Evolutionary conservation across 2,888 invertebrate species (phyloP).

Genomic region (Deilephila porcellus): DNA sequence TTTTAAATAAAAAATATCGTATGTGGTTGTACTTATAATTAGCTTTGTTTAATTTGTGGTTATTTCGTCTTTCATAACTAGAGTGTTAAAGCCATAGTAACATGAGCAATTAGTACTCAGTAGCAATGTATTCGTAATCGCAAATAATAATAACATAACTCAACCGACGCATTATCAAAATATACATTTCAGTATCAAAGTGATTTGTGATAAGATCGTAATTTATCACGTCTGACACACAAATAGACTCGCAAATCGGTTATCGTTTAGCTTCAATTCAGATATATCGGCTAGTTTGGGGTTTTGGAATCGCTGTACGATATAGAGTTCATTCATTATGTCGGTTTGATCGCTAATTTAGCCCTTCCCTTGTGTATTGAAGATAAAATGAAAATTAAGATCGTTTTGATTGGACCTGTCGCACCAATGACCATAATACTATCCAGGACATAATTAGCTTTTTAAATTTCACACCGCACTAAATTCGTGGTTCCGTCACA

Average conservation of each 20-base stretch:
- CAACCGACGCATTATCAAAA: slow-evolving; percentile 13
- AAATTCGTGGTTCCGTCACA: no score
- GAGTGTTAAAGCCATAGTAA: no score
- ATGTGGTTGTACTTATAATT: no score
- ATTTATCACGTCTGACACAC: slow-evolving; percentile 16
- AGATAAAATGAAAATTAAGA: no score
- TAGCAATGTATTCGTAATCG: no score
- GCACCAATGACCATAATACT: no score
- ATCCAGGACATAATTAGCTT: no score
- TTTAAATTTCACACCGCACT: no score
- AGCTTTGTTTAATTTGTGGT: no score
- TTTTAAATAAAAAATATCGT: neutral
- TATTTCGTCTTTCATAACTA: no score
- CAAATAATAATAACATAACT: slow-evolving; percentile 11
- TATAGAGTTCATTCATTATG: neutral
- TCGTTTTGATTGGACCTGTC: no score
- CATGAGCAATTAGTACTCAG: no score
- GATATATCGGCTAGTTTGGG: neutral
- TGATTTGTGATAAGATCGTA: slow-evolving; percentile 18
- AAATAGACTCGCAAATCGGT: slow-evolving; percentile 11
- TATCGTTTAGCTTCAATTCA: neutral
- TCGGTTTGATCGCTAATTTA: neutral
- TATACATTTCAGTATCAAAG: slow-evolving; percentile 17
- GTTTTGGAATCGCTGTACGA: neutral
- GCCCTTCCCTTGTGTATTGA: neutral